Conservation (phyloP, 2,888 invertebrate genomes). For the Microplitis manilae region DNA sequence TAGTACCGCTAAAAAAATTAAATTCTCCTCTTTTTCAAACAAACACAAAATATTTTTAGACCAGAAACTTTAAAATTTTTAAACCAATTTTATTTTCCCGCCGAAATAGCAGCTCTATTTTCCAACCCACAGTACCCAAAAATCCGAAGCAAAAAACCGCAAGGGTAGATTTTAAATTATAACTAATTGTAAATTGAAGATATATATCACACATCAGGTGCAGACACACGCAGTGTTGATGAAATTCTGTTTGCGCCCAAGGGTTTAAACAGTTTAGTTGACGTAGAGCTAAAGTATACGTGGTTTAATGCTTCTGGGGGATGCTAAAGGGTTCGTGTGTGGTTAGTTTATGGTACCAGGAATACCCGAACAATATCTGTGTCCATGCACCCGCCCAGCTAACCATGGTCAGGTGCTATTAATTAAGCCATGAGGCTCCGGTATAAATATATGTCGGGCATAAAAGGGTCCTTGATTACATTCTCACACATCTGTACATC, state of each 20-base stretch:
- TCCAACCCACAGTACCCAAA: too few relatives aligned
- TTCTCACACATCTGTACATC: neutral
- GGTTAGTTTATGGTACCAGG: slow-evolving; percentile 45
- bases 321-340: slow-evolving; percentile 28
- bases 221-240: slow-evolving; percentile 15
- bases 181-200: neutral
- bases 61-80: too few relatives aligned
- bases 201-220: slow-evolving; percentile 42
- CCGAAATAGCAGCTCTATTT: too few relatives aligned
- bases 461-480: neutral
- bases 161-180: too few relatives aligned
- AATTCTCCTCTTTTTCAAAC: too few relatives aligned
- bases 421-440: slow-evolving; percentile 43
- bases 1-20: too few relatives aligned
- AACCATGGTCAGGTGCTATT: slow-evolving; percentile 45
- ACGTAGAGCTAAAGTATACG: neutral
- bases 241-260: neutral
- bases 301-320: slow-evolving; percentile 36
- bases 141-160: too few relatives aligned
- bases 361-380: slow-evolving; percentile 25
- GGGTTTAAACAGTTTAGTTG: neutral
- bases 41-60: too few relatives aligned
- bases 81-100: too few relatives aligned
- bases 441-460: neutral
- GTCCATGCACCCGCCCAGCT: slow-evolving; percentile 30